These are phyloP conservation scores for Halocynthia aurantium DNA, from an alignment of 23 tunicate species.

Conservation along the genomic window DNA sequence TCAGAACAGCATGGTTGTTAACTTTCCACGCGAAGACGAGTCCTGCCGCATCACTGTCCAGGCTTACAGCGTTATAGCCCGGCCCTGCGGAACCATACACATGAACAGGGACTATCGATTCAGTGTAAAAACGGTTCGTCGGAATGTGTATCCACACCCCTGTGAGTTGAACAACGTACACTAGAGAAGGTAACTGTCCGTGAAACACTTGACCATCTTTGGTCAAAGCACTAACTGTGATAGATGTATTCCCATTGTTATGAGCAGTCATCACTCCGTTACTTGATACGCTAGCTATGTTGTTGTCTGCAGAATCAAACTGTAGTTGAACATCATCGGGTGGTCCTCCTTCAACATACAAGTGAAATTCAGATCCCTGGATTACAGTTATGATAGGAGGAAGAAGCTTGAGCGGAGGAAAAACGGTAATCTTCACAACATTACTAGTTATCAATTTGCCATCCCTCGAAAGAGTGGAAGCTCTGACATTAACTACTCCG, in stretches of 20 bases:
- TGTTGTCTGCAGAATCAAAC: slow-evolving; percentile 6
- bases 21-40: slow-evolving; percentile 59
- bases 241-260: slow-evolving; percentile 1
- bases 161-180: slow-evolving; percentile 48
- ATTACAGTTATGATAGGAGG: slow-evolving; percentile 15
- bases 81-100: slow-evolving; percentile 46
- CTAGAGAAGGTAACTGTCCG: slow-evolving; percentile 29
- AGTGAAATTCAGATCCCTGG: slow-evolving; percentile 17
- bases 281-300: slow-evolving; percentile 4
- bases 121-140: slow-evolving; percentile 56
- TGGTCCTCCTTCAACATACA: slow-evolving; percentile 32
- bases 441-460: slow-evolving; percentile 20
- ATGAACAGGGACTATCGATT: slow-evolving; percentile 61
- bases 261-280: slow-evolving; percentile 13
- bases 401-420: slow-evolving; percentile 8
- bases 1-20: slow-evolving; percentile 54
- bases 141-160: slow-evolving; percentile 68
- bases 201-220: slow-evolving; percentile 20
- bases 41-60: slow-evolving; percentile 73
- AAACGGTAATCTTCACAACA: slow-evolving; percentile 6
- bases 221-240: slow-evolving; percentile 13
- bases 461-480: slow-evolving; percentile 15
- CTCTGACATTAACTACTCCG: slow-evolving; percentile 3
- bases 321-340: slow-evolving; percentile 21
- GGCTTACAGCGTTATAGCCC: slow-evolving; percentile 38